Percentiles rank a stretch among this genome's conserved stretches.
Evolutionary conservation across 1,140 invertebrate species (phyloP).

Genomic region (Planococcus citri): DNA sequence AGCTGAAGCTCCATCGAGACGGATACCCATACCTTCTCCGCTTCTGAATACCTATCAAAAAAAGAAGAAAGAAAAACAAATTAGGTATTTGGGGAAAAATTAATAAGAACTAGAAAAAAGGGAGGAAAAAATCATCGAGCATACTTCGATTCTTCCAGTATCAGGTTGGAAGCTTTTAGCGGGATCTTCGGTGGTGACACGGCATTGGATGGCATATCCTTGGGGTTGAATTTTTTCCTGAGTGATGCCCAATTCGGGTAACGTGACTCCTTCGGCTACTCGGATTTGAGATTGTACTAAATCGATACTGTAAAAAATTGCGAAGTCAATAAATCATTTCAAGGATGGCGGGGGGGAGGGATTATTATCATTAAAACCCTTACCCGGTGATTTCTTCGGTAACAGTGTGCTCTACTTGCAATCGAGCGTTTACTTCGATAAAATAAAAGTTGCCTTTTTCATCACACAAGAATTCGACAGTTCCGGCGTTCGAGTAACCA

Average conservation of each 20-base stretch:
- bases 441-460: conserved; percentile 91
- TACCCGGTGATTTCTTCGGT: conserved; percentile 98
- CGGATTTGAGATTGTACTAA: conserved; percentile 94
- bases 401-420: conserved; percentile 99
- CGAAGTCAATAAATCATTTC: too few species aligned
- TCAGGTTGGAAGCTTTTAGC: conserved; percentile 96
- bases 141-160: conserved; percentile 83
- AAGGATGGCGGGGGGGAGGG: too few species aligned
- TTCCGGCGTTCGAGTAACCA: conserved; percentile 95
- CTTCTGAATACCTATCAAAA: conserved; percentile 77
- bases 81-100: too few species aligned
- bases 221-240: conserved; percentile 77
- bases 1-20: conserved; percentile 89
- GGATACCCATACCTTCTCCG: conserved; percentile 98
- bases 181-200: conserved; percentile 98
- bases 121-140: too few species aligned
- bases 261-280: conserved; percentile 87
- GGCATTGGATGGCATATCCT: conserved; percentile 86
- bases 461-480: conserved; percentile 96
- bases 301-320: conserved; percentile 57
- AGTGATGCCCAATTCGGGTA: conserved; percentile 79
- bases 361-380: conserved; percentile 22
- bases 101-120: too few species aligned
- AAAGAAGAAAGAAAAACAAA: conserved; percentile 1
- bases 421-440: conserved; percentile 97